phyloP scores from a whole-genome alignment of 2,888 invertebrate species.

The Choreutis nemorana region DNA sequence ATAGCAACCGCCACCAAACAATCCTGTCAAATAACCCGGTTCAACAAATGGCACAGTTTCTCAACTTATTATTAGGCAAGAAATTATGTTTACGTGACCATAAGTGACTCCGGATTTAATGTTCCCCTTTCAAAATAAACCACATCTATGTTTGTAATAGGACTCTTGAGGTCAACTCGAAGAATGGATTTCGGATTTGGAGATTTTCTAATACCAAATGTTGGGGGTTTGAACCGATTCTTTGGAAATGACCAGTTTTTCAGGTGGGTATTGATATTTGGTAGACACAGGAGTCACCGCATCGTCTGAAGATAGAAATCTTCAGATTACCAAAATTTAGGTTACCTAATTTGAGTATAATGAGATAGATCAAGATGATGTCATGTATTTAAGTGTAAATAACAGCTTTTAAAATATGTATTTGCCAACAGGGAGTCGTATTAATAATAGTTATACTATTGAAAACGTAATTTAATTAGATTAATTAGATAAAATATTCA shows the following conservation, averaged over 20 bases:
- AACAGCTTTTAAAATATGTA: too few species aligned
- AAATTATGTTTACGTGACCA: constrained; percentile 44
- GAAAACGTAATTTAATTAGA: too few species aligned
- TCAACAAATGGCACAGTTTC: constrained; percentile 35
- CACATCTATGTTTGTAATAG: constrained; percentile 25
- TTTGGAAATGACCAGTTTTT: constrained; percentile 40
- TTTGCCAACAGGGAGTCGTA: too few species aligned
- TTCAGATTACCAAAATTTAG: too few species aligned
- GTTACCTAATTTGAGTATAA: too few species aligned
- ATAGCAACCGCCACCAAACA: constrained; percentile 42
- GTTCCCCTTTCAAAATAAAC: constrained; percentile 16
- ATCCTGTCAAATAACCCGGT: constrained; percentile 39
- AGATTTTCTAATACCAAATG: constrained; percentile 45
- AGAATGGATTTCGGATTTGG: constrained; percentile 56
- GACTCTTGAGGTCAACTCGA: constrained; percentile 24
- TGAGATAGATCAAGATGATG: too few species aligned
- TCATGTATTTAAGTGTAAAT: too few species aligned
- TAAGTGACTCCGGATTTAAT: constrained; percentile 22
- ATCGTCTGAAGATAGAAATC: too few species aligned
- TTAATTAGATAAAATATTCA: too few species aligned
- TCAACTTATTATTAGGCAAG: constrained; percentile 13
- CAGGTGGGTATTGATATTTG: constrained; percentile 30
- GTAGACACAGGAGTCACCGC: constrained; percentile 6
- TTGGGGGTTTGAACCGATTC: constrained; percentile 36
- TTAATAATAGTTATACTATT: too few species aligned